Conservation (phyloP, 2,888 invertebrate genomes). For the Diaprepes abbreviatus region DNA sequence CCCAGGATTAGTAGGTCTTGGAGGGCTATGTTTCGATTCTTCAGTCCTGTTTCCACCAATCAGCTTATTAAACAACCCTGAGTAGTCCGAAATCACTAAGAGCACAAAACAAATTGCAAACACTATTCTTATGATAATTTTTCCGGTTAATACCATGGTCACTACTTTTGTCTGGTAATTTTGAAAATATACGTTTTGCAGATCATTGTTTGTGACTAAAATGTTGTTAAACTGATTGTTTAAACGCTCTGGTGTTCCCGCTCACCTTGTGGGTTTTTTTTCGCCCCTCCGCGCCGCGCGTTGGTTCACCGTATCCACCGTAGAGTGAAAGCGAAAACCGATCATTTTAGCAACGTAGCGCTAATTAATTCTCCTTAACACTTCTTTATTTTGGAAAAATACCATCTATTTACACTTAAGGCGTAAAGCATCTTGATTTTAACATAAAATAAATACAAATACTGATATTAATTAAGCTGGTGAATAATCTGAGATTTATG, state of each 20-base stretch:
- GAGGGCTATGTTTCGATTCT: slow-evolving; percentile 58
- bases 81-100: slow-evolving; percentile 72
- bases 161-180: slow-evolving; percentile 47
- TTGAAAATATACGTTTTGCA: slow-evolving; percentile 47
- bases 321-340: slow-evolving; percentile 43
- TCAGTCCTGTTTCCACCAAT: slow-evolving; percentile 67
- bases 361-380: slow-evolving; percentile 5
- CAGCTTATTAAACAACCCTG: slow-evolving; percentile 67
- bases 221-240: slow-evolving; percentile 56
- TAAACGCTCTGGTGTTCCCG: slow-evolving; percentile 51
- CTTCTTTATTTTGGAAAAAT: not conserved
- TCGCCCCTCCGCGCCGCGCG: slow-evolving; percentile 55
- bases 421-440: too few relatives aligned
- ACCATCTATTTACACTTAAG: not conserved
- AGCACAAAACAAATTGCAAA: slow-evolving; percentile 71
- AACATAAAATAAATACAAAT: too few relatives aligned
- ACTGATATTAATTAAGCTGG: too few relatives aligned
- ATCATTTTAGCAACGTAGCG: slow-evolving; percentile 33
- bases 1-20: slow-evolving; percentile 65
- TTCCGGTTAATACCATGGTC: slow-evolving; percentile 62
- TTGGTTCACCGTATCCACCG: slow-evolving; percentile 25
- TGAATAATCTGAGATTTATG: too few relatives aligned
- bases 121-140: slow-evolving; percentile 68
- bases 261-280: slow-evolving; percentile 62
- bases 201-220: slow-evolving; percentile 45